Conservation (phyloP, 2,113 vertebrate genomes). For the Neodontobutis hainanensis region DNA sequence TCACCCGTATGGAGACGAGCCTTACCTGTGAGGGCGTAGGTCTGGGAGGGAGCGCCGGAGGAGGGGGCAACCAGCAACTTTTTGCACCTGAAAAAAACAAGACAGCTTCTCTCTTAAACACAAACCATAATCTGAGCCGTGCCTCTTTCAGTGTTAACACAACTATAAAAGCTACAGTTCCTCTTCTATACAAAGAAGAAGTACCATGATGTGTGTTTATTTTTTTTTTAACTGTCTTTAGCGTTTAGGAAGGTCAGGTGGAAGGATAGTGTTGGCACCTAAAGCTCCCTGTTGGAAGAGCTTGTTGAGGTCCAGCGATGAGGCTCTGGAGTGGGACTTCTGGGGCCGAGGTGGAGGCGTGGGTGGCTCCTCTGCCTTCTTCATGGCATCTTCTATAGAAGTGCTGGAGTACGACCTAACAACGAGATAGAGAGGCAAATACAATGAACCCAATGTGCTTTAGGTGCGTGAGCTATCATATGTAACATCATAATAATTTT, state of each 20-base stretch:
- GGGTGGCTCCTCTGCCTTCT: slow-evolving; percentile 93
- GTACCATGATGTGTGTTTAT: background rate
- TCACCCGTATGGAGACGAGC: background rate
- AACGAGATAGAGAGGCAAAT: background rate
- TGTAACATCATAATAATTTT: background rate
- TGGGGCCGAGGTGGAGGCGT: slow-evolving; percentile 93
- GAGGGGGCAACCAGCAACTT: slow-evolving; percentile 84
- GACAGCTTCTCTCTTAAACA: slow-evolving; percentile 8
- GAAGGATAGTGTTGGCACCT: slow-evolving; percentile 70
- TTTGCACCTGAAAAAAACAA: slow-evolving; percentile 74
- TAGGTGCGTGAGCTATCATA: background rate
- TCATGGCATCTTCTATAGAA: slow-evolving; percentile 92
- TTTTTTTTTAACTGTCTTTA: too few relatives aligned
- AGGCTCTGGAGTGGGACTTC: slow-evolving; percentile 95
- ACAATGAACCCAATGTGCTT: background rate
- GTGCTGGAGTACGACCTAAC: slow-evolving; percentile 94
- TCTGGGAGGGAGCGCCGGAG: slow-evolving; percentile 91
- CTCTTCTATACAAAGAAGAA: slow-evolving; percentile 23
- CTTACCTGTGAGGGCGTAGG: slow-evolving; percentile 87
- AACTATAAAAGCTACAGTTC: slow-evolving; percentile 19
- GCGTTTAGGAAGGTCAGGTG: too few relatives aligned
- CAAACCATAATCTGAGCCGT: slow-evolving; percentile 4
- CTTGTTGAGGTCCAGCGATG: slow-evolving; percentile 97
- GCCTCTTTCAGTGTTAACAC: slow-evolving; percentile 20
- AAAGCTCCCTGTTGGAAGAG: slow-evolving; percentile 89